phyloP scores from a whole-genome alignment of 2,113 vertebrate species.

The Plotosus lineatus region DNA sequence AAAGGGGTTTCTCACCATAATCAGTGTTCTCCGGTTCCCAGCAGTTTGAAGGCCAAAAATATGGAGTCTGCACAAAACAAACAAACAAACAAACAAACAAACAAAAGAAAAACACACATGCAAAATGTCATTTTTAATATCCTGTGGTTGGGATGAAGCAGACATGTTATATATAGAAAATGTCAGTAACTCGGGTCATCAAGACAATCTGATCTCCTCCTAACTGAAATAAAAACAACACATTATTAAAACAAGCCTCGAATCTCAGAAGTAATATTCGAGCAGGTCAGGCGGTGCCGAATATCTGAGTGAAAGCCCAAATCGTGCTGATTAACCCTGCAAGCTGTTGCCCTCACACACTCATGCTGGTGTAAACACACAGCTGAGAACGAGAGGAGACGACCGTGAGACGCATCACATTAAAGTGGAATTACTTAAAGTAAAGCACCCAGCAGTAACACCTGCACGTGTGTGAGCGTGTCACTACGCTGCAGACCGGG shows the following conservation, averaged over 20 bases:
- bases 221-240: slow-evolving; percentile 12
- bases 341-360: not conserved
- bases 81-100: slow-evolving; percentile 32
- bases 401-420: not conserved
- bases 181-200: not conserved
- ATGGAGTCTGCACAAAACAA: slow-evolving; percentile 76
- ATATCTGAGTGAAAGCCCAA: not conserved
- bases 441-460: not conserved
- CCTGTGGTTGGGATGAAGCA: not conserved
- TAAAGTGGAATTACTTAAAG: not conserved
- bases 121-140: not conserved
- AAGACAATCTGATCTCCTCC: not conserved
- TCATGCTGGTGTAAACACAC: not conserved
- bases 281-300: not conserved
- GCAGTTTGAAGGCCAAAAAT: slow-evolving; percentile 89
- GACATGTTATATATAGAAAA: not conserved
- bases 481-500: not conserved
- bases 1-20: slow-evolving; percentile 32
- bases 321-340: not conserved
- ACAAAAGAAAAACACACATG: not conserved
- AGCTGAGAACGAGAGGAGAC: not conserved
- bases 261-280: not conserved
- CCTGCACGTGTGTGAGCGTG: not conserved
- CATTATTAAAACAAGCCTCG: not conserved
- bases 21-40: slow-evolving; percentile 78